Evolutionary conservation across 1,140 invertebrate species (phyloP), one percentile per base, ranked within the genome.

Genomic region (Eufriesea mexicana): DNA sequence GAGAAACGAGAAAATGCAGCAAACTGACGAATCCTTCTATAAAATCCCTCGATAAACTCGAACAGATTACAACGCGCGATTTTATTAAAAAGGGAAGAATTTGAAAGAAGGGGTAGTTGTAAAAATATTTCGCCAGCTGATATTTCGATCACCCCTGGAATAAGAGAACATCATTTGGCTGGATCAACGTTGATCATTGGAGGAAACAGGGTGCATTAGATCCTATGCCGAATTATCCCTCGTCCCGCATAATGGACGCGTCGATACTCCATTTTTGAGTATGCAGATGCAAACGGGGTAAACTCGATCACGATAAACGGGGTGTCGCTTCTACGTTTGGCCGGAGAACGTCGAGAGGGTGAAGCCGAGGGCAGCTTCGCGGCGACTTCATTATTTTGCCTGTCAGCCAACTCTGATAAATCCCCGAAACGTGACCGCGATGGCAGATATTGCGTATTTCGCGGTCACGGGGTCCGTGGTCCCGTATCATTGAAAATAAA

Each of bases 341-440:
- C 20, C 23, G 12, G 45, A 18, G n/a, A 76, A 49, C 79, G 14
- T 4, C 35, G 35, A 35, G 35, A 4, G 35, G 35, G 4, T 35
- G 35, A 35, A 35, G 1, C 35, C 35, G 35, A 35, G 35, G 35
- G 35, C 4, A 35, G 9, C n/a, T 2, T 12, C 49, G 20, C 61
- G 12, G 47, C 64, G 64, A 77, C 73, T 82, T 82, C 80, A 77
- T 82, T 82, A 82, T 77, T 82, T 77, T 61, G 55, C 72, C 73
- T 77, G 80, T 82, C 80, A 74, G 68, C 62, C 25, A 62, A 9
- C 10, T 12, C 20, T 77, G 80, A 82, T 82, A 82, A 82, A 82
- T 77, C 54, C 80, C 71, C 64, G 64, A 42, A 28, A 77, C 73
- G 80, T 47, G 79, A 67, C 71, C 23, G 42, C 45, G 35, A 5